Evolutionary conservation across 2,113 vertebrate genomes (phyloP).

Genomic region (Serinus canaria): DNA sequence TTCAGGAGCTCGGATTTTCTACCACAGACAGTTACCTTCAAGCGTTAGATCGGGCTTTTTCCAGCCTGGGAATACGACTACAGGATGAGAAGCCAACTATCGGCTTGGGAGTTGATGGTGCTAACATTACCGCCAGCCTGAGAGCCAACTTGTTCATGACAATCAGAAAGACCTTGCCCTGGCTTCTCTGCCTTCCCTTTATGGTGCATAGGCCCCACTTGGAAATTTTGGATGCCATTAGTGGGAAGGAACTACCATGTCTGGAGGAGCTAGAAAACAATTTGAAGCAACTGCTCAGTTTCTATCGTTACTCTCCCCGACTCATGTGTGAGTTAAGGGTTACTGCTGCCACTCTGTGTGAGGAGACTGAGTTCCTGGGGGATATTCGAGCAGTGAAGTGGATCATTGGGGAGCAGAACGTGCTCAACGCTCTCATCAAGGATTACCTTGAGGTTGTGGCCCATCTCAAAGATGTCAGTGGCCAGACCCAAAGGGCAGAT

Average conservation of each 20-base stretch:
- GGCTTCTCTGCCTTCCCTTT: conserved; percentile 91
- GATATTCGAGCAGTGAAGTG: conserved; percentile 91
- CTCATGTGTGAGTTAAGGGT: conserved; percentile 89
- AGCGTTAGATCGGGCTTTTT: conserved; percentile 88
- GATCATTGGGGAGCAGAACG: conserved; percentile 94
- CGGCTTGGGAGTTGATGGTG: conserved; percentile 88
- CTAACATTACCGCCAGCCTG: conserved; percentile 84
- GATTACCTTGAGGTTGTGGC: conserved; percentile 94
- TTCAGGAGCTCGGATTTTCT: conserved; percentile 85
- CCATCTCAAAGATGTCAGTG: conserved; percentile 92
- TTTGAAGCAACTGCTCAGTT: conserved; percentile 92
- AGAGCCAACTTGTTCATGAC: conserved; percentile 88
- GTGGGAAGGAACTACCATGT: conserved; percentile 92
- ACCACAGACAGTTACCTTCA: conserved; percentile 92
- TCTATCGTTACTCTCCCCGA: conserved; percentile 93
- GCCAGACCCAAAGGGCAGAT: conserved; percentile 89
- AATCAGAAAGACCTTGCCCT: conserved; percentile 90
- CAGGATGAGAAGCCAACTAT: conserved; percentile 88
- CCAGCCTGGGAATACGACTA: conserved; percentile 83
- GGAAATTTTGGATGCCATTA: conserved; percentile 92
- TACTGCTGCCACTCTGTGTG: conserved; percentile 87
- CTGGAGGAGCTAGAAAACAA: conserved; percentile 96
- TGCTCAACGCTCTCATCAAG: conserved; percentile 94
- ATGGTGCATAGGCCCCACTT: conserved; percentile 93
- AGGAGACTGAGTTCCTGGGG: conserved; percentile 92